phyloP scores from a whole-genome alignment of 2,797 vertebrate genomes.

The Sebastes kiyomatsui region DNA sequence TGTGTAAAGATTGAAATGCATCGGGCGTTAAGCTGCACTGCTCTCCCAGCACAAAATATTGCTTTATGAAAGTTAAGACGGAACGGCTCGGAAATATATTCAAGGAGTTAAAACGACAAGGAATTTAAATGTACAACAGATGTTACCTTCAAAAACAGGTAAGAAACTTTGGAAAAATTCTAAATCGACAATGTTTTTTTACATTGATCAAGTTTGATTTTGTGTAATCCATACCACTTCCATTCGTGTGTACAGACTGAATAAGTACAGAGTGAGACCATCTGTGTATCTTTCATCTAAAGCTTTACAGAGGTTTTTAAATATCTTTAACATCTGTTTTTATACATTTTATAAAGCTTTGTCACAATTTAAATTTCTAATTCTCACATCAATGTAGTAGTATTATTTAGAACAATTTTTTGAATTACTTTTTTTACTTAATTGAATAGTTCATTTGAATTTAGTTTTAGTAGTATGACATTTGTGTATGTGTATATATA shows the following conservation, averaged over 20 bases:
- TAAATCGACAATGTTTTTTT: neutral
- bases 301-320: neutral
- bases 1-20: slow-evolving; percentile 19
- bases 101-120: neutral
- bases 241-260: neutral
- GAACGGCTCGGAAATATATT: slow-evolving; percentile 16
- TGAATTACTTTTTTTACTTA: neutral
- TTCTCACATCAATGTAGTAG: neutral
- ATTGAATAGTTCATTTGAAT: neutral
- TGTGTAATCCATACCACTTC: neutral
- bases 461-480: no score
- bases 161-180: slow-evolving; percentile 38
- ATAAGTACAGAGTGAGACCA: neutral
- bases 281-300: neutral
- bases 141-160: slow-evolving; percentile 47
- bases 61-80: slow-evolving; percentile 6
- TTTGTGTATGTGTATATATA: neutral
- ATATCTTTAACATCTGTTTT: neutral
- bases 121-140: neutral
- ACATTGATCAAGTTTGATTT: neutral
- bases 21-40: neutral
- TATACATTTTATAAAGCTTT: neutral
- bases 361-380: neutral
- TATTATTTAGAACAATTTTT: neutral
- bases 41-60: neutral